A percentile compares a stretch with the other conserved stretches of the same genome.
These are phyloP conservation scores for Seriola dumerili DNA, from an alignment of 2,113 vertebrate species.

Conservation along the genomic window DNA sequence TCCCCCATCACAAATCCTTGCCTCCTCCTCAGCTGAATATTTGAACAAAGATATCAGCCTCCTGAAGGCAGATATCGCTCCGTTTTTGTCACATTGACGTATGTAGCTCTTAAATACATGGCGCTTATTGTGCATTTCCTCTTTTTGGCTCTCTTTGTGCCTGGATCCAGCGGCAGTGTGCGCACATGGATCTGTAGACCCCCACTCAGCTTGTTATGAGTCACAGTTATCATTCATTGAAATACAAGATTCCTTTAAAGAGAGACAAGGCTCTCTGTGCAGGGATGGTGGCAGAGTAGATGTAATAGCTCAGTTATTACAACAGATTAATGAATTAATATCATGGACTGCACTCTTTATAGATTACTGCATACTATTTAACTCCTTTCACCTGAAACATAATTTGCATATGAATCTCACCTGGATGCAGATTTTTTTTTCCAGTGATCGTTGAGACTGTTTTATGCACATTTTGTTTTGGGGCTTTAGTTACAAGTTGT, in stretches of 20 bases:
- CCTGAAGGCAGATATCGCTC: constrained; percentile 38
- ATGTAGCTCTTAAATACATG: constrained; percentile 46
- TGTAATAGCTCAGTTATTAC: not conserved
- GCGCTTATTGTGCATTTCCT: constrained; percentile 42
- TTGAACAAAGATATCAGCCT: constrained; percentile 68
- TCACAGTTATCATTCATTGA: constrained; percentile 54
- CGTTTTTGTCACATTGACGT: constrained; percentile 57
- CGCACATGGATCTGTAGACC: constrained; percentile 25
- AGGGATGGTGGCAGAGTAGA: not conserved
- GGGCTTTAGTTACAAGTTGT: no score
- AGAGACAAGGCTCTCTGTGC: not conserved
- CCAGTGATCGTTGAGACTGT: not conserved
- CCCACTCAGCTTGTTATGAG: constrained; percentile 57
- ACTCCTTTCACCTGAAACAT: not conserved
- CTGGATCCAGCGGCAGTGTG: constrained; percentile 24
- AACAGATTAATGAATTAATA: not conserved
- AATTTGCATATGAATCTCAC: not conserved
- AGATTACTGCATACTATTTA: not conserved
- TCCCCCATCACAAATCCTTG: constrained; percentile 51
- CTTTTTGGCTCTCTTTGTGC: constrained; percentile 25
- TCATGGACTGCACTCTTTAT: not conserved
- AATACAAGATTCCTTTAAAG: constrained; percentile 39
- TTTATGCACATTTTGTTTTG: not conserved
- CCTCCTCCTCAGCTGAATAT: constrained; percentile 65
- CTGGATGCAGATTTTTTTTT: not conserved